Conservation (phyloP, 2,113 vertebrate genomes). For the Hemiscyllium ocellatum region DNA sequence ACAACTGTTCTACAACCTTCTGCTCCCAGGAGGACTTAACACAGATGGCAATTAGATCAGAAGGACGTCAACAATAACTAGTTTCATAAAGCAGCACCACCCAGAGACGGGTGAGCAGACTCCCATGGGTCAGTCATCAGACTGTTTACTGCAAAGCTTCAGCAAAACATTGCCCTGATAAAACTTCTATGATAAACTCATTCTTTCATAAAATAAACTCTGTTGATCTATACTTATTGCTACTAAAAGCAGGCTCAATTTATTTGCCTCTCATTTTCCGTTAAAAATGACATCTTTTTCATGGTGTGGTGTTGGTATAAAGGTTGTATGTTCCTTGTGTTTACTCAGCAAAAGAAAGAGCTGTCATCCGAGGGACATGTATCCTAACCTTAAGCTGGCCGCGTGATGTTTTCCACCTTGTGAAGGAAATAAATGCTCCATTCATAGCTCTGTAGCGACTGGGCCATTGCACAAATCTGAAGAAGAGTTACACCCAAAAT, state of each 20-base stretch:
- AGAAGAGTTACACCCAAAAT: too few species aligned
- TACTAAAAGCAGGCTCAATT: not conserved
- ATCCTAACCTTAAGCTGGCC: not conserved
- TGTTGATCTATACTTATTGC: not conserved
- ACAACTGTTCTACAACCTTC: slow-evolving; percentile 69
- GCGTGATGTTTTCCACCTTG: not conserved
- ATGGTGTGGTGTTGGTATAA: not conserved
- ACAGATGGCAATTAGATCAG: slow-evolving; percentile 75
- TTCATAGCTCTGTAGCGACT: not conserved
- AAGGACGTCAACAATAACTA: slow-evolving; percentile 68
- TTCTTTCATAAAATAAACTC: not conserved
- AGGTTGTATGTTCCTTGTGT: not conserved
- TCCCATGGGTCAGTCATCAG: slow-evolving; percentile 22
- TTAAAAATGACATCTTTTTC: not conserved
- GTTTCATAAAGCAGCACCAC: slow-evolving; percentile 66
- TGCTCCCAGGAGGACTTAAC: slow-evolving; percentile 62
- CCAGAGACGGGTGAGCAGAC: slow-evolving; percentile 51
- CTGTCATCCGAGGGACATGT: not conserved
- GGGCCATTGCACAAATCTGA: not conserved
- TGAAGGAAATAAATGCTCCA: not conserved
- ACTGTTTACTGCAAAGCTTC: slow-evolving; percentile 18
- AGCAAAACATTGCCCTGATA: not conserved
- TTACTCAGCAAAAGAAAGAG: not conserved
- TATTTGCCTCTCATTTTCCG: not conserved
- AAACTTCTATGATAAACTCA: not conserved